Percentiles rank a stretch among this genome's conserved stretches.
These are phyloP conservation scores for Trogon surrucura DNA, from an alignment of 2,113 vertebrate genomes.

Conservation along the genomic window DNA sequence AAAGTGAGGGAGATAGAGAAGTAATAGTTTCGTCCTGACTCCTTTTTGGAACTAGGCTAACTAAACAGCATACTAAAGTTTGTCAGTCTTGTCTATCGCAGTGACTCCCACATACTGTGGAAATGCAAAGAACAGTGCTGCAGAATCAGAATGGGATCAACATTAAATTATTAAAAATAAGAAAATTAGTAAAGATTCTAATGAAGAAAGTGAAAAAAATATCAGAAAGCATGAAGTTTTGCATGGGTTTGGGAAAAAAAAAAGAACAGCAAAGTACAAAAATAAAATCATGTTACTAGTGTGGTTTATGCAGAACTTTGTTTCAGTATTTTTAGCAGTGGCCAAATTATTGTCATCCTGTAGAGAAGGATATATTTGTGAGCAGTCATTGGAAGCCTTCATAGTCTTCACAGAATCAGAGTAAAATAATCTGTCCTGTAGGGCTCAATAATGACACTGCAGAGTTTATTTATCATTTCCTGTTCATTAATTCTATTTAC, in stretches of 20 bases:
- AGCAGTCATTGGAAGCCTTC: not conserved
- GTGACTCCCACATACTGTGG: not conserved
- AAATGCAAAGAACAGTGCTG: not conserved
- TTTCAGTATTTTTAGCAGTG: not conserved
- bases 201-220: not conserved
- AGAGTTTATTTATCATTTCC: not conserved
- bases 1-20: not conserved
- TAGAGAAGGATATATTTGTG: not conserved
- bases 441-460: accelerated
- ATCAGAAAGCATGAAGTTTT: not conserved
- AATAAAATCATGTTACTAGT: not conserved
- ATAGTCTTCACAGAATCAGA: not conserved
- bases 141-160: not conserved
- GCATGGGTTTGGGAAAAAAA: not conserved
- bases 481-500: not conserved
- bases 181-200: not conserved
- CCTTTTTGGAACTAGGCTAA: not conserved
- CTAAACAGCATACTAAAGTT: not conserved
- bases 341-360: not conserved
- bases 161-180: not conserved
- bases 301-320: not conserved
- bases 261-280: not conserved
- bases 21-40: not conserved
- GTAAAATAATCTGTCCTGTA: not conserved
- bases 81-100: not conserved